These are phyloP conservation scores for Hyalella azteca DNA, from an alignment of 2,888 invertebrate species.

Conservation along the genomic window DNA sequence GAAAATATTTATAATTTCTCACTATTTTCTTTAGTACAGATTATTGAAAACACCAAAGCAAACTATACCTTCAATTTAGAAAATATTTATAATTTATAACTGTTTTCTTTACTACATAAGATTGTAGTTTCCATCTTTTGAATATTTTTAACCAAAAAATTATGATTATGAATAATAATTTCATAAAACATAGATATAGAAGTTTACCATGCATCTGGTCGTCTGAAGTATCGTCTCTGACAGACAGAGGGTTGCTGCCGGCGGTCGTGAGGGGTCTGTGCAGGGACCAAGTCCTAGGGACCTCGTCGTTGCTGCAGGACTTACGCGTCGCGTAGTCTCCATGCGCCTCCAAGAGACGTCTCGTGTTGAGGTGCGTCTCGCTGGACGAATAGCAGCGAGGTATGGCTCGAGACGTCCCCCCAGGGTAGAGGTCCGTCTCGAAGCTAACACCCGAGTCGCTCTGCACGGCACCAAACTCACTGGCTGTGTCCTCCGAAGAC, in stretches of 20 bases:
- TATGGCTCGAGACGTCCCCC: slow-evolving; percentile 38
- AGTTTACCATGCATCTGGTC: background rate
- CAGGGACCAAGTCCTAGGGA: slow-evolving; percentile 31
- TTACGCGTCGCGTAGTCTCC: slow-evolving; percentile 50
- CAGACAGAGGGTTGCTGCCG: slow-evolving; percentile 42
- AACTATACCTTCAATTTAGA: too few species aligned
- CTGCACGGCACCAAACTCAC: slow-evolving; percentile 47
- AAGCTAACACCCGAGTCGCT: slow-evolving; percentile 55
- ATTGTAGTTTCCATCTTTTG: too few species aligned
- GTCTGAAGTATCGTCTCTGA: background rate
- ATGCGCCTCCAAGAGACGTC: slow-evolving; percentile 47
- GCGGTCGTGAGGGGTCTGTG: slow-evolving; percentile 26
- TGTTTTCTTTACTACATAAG: too few species aligned
- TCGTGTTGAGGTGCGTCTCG: slow-evolving; percentile 54
- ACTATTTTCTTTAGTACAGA: too few species aligned
- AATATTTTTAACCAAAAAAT: too few species aligned
- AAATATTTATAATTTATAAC: too few species aligned
- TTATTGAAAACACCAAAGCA: too few species aligned
- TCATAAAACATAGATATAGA: background rate
- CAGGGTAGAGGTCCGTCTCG: background rate
- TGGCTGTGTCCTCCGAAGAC: slow-evolving; percentile 19
- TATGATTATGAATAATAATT: too few species aligned
- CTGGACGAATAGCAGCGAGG: slow-evolving; percentile 56
- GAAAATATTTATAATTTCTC: too few species aligned
- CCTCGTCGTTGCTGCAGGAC: slow-evolving; percentile 57